Evolutionary conservation across 2,113 vertebrate genomes (phyloP), one percentile per base, ranked within the genome.

Genomic region (Melanerpes formicivorus): DNA sequence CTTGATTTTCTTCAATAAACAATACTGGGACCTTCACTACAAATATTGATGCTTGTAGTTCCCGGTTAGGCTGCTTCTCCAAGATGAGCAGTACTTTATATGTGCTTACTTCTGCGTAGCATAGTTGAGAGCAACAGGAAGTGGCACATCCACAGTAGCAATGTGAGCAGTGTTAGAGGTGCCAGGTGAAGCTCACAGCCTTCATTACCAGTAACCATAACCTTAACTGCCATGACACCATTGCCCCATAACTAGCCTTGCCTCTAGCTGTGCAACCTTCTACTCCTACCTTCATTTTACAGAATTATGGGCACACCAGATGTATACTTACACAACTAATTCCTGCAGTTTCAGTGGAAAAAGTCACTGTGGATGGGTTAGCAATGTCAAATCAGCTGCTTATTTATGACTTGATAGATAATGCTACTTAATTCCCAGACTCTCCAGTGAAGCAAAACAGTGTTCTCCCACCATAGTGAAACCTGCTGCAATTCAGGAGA

Each of bases 161-260:
- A 11, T 30, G 23, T 17, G 37, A 71, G 14, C 26, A 60, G 15
- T 17, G 67, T 46, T 55, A 52, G 40, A 84, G 44, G 26, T 75
- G 21, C 32, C 11, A 21, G n/a, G 9, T 56, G 22, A 73, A 84
- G 10, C n/a, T 74, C 17, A 30, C 62, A 81, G 27, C 42, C 9
- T 5, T 73, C 58, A 30, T 32, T 70, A 71, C 18, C 14, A 96
- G 16, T 1, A 5, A 27, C 18, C 17, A 66, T 23, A 10, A 3
- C 73, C 48, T 71, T 59, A 30, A 60, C 29, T 58, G 18, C 5
- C 0, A 0, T 1, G 4, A 14, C 26, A n/a, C 44, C 7, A 11
- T 84, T 75, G 17, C 44, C 2, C 18, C 14, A 13, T n/a, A 4
- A 4, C 25, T 34, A 14, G 14, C 37, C 12, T 13, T 54, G 27